Evolutionary conservation across 2,113 vertebrate species (phyloP).

Genomic region (Ictidomys tridecemlineatus): DNA sequence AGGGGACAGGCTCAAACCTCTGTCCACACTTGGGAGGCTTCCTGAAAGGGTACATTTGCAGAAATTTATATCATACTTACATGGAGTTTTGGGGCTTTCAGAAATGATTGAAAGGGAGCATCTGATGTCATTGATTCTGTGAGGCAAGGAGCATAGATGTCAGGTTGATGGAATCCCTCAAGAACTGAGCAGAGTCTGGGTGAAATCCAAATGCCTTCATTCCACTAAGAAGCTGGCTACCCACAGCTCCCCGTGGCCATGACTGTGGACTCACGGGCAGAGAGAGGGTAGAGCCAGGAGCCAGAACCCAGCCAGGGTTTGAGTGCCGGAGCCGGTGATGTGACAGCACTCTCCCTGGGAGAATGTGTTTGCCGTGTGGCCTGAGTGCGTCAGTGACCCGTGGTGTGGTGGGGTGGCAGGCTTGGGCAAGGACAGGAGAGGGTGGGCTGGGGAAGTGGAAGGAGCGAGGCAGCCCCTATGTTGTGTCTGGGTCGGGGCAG

Average conservation of each 20-base stretch:
- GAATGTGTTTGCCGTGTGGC: not conserved
- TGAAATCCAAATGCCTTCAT: fast-evolving
- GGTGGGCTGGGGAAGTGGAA: not conserved
- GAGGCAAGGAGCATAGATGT: fast-evolving
- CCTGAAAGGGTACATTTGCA: fast-evolving
- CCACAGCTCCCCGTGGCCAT: fast-evolving
- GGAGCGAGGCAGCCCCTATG: not conserved
- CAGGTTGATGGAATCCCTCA: fast-evolving
- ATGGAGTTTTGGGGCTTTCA: not conserved
- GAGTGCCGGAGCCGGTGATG: not conserved
- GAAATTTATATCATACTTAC: fast-evolving
- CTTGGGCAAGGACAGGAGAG: not conserved
- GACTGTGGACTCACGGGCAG: fast-evolving
- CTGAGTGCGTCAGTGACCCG: too few species aligned
- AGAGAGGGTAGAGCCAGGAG: not conserved
- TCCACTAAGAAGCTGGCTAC: fast-evolving
- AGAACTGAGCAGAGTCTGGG: fast-evolving
- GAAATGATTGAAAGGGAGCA: not conserved
- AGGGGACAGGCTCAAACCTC: not conserved
- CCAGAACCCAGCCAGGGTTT: fast-evolving
- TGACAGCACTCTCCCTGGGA: too few species aligned
- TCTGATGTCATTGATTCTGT: fast-evolving
- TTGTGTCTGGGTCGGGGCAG: not conserved
- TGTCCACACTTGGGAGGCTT: not conserved
- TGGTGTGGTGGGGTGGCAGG: fast-evolving